Conservation (phyloP, 64 coral and sea anemone genomes). For the Anthopleura sola region DNA sequence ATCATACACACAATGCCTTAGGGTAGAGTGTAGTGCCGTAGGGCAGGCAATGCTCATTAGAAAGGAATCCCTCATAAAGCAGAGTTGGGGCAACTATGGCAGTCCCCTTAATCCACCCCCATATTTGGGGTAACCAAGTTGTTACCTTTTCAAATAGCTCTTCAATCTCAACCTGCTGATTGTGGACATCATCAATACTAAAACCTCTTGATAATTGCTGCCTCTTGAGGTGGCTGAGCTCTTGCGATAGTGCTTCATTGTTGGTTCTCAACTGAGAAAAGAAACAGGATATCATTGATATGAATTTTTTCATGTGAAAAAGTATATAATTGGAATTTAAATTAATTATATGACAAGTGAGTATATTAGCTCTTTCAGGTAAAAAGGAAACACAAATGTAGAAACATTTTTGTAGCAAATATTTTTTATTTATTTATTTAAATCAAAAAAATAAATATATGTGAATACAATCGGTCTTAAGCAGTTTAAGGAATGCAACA, state of each 20-base stretch:
- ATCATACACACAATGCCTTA: too few species aligned
- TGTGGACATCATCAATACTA: conserved; percentile 59
- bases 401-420: too few species aligned
- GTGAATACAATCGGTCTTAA: too few species aligned
- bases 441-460: too few species aligned
- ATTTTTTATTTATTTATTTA: too few species aligned
- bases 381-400: too few species aligned
- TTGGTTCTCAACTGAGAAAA: conserved; percentile 54
- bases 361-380: too few species aligned
- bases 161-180: conserved; percentile 67
- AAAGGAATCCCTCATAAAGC: neutral
- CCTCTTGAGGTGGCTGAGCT: conserved; percentile 42
- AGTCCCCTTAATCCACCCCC: too few species aligned
- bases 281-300: neutral
- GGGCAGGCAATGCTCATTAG: too few species aligned
- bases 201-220: conserved; percentile 40
- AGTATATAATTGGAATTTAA: neutral
- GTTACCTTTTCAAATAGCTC: conserved; percentile 84
- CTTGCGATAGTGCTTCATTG: conserved; percentile 61
- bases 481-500: too few species aligned
- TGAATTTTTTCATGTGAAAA: neutral
- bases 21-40: too few species aligned
- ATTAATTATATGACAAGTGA: neutral
- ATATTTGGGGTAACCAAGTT: neutral
- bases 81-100: too few species aligned